Evolutionary conservation across 2,888 invertebrate genomes (phyloP).

Genomic region (Galerucella nymphaeae): DNA sequence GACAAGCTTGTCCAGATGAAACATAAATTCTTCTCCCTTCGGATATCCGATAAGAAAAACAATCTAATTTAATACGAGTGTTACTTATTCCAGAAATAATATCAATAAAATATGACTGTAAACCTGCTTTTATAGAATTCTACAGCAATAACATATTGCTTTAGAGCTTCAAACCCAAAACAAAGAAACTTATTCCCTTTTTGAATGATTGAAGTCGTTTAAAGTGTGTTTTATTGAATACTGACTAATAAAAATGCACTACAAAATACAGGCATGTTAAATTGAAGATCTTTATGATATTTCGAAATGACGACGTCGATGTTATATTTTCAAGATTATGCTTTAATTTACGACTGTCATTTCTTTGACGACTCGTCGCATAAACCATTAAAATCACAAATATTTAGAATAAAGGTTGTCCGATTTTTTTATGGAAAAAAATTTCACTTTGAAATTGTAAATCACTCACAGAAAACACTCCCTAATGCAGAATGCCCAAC

Average conservation of each 20-base stretch:
- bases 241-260: slow-evolving; percentile 40
- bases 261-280: slow-evolving; percentile 36
- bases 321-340: slow-evolving; percentile 28
- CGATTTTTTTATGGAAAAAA: neutral
- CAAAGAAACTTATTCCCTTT: slow-evolving; percentile 40
- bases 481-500: too few relatives aligned
- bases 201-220: slow-evolving; percentile 40
- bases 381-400: slow-evolving; percentile 4
- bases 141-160: slow-evolving; percentile 55
- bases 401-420: slow-evolving; percentile 3
- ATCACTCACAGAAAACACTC: too few relatives aligned
- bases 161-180: slow-evolving; percentile 38
- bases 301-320: slow-evolving; percentile 25
- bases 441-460: too few relatives aligned
- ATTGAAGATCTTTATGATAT: slow-evolving; percentile 38
- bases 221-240: slow-evolving; percentile 40
- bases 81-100: slow-evolving; percentile 57
- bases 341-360: slow-evolving; percentile 33
- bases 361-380: slow-evolving; percentile 19
- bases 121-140: slow-evolving; percentile 54
- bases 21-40: slow-evolving; percentile 58
- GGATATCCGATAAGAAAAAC: slow-evolving; percentile 51
- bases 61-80: slow-evolving; percentile 57
- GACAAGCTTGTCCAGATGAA: slow-evolving; percentile 47
- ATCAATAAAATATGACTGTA: slow-evolving; percentile 57